phyloP scores from a whole-genome alignment of 2,888 invertebrate genomes.

The Dromius quadrimaculatus region DNA sequence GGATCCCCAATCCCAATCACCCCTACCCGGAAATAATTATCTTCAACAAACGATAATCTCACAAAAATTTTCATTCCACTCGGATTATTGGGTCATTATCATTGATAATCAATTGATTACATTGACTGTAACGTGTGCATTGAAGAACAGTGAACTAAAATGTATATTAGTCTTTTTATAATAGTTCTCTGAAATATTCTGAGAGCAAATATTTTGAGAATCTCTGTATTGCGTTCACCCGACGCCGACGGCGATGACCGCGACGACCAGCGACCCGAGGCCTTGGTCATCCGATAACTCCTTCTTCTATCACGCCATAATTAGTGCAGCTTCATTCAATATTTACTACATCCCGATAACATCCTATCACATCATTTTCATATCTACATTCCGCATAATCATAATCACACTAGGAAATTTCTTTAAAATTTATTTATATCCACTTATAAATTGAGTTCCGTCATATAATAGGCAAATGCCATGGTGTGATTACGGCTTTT shows the following conservation, averaged over 20 bases:
- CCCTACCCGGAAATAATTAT: too few species aligned
- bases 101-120: too few species aligned
- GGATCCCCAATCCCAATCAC: too few species aligned
- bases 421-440: background rate
- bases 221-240: constrained; percentile 4
- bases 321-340: constrained; percentile 40
- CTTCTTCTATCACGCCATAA: constrained; percentile 7
- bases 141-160: too few species aligned
- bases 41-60: too few species aligned
- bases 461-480: constrained; percentile 3
- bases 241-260: constrained; percentile 20
- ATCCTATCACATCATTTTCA: background rate
- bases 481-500: constrained; percentile 10
- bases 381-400: too few species aligned
- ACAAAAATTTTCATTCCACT: too few species aligned
- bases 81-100: too few species aligned
- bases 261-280: constrained; percentile 22
- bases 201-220: constrained; percentile 5
- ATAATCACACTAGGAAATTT: background rate
- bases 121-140: too few species aligned
- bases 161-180: too few species aligned
- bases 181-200: too few species aligned
- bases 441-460: background rate
- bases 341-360: constrained; percentile 9
- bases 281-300: constrained; percentile 26